Base-by-base conservation (phyloP, 2,797 vertebrate genomes). In the Babyrousa celebensis region DNA sequence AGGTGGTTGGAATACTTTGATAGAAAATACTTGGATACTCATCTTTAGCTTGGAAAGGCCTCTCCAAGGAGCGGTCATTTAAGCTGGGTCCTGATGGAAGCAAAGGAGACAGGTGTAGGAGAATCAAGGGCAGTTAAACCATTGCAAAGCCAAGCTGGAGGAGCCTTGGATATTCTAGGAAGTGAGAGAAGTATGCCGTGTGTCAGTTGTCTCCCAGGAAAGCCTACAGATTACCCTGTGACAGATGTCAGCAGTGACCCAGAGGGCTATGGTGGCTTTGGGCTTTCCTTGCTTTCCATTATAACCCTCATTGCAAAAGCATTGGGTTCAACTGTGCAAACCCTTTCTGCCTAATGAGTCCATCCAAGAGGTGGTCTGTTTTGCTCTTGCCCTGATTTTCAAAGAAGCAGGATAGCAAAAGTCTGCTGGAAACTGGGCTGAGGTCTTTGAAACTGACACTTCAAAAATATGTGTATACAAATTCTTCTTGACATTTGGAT, bases 401-500 rank as follows among this genome's bases (percentile, higher is more conserved):
- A 95, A 72, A 68, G 60, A 95, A 62, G 82, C 43, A 68, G 54
- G n/a, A 25, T 62, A 10, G 14, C 70, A 11, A 79, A 78, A 89
- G 62, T 70, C 71, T 63, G 80, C 36, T 15, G 54, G 5, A 43
- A 77, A 89, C 16, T 32, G 65, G 70, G 27, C 74, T 68, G 87
- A 85, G 60, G 15, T 40, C 72, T 83, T 91, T 82, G 58, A 86
- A 89, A 77, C 15, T 72, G 77, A 27, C 80, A 87, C 80, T 87
- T 95, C 16, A 90, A 86, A 96, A 84, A 88, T 87, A 80, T 79
- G 54, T 29, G 27, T 75, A 54, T 67, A 32, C 75, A 87, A 60
- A 97, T 92, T 90, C 83, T 94, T 94, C 72, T 52, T 90, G 95
- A 85, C 3, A 0, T 95, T 85, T 85, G 60, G 65, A 89, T 96